phyloP scores from a whole-genome alignment of 1,140 invertebrate species.

The Bombus waltoni region DNA sequence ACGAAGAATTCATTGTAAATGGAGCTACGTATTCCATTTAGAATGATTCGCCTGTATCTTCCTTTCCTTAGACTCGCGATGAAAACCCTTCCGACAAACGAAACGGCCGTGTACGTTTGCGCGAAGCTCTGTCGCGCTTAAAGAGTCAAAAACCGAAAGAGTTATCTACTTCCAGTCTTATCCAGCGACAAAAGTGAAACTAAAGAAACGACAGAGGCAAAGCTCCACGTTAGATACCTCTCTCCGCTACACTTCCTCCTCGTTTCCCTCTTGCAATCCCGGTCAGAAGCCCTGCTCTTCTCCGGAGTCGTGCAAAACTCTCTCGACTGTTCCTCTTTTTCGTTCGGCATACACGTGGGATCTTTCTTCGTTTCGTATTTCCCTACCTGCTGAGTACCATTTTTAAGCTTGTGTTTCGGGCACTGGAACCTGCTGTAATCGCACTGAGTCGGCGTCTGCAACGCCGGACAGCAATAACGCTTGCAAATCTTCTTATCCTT shows the following conservation, averaged over 20 bases:
- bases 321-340: neutral
- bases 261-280: neutral
- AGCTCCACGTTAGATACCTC: neutral
- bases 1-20: too few species aligned
- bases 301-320: neutral
- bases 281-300: neutral
- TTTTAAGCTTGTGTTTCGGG: neutral
- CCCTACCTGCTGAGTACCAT: accelerated
- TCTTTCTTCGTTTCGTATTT: neutral
- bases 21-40: too few species aligned
- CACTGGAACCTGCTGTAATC: neutral
- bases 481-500: conserved; percentile 22
- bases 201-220: neutral
- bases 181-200: too few species aligned
- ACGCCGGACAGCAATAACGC: conserved; percentile 36
- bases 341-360: neutral
- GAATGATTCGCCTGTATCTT: too few species aligned
- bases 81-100: too few species aligned
- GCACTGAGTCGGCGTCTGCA: neutral
- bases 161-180: neutral
- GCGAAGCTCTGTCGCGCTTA: too few species aligned
- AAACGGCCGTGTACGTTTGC: too few species aligned
- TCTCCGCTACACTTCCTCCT: neutral
- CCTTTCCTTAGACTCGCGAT: too few species aligned
- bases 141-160: too few species aligned